These are phyloP conservation scores for Cossypha dichroa DNA, from an alignment of 2,797 vertebrate genomes.

Conservation along the genomic window DNA sequence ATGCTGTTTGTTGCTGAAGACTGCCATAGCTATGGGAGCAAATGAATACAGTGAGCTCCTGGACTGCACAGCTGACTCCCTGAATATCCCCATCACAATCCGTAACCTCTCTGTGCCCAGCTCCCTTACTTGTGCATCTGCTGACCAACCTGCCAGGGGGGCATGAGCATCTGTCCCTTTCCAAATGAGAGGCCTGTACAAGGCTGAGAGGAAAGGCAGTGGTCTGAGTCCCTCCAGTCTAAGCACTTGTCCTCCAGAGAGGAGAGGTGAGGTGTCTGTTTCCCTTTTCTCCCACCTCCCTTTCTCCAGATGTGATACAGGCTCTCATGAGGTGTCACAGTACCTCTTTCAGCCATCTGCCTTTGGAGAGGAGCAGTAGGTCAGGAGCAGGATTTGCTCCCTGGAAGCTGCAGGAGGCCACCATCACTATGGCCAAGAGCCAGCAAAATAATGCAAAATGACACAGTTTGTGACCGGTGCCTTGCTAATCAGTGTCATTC, in stretches of 20 bases:
- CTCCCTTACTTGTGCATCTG: not conserved
- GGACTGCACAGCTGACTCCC: not conserved
- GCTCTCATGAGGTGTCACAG: rapidly evolving
- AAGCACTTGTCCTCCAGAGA: not conserved
- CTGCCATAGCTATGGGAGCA: not conserved
- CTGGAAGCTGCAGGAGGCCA: not conserved
- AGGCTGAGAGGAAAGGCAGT: not conserved
- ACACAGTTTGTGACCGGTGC: not conserved
- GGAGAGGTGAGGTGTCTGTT: not conserved
- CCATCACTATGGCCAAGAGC: not conserved
- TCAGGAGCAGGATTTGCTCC: not conserved
- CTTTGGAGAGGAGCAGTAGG: not conserved
- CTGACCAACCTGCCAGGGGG: not conserved
- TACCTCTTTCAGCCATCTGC: not conserved
- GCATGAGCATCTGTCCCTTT: not conserved
- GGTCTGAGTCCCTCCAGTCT: not conserved
- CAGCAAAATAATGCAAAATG: not conserved
- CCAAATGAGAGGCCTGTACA: not conserved
- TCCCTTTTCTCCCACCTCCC: not conserved
- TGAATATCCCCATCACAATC: not conserved
- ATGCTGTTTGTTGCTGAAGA: rapidly evolving
- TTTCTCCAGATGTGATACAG: not conserved
- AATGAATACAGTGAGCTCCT: not conserved
- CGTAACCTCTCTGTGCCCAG: not conserved
- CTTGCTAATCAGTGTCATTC: constrained; percentile 20